phyloP scores from a whole-genome alignment of 2,797 vertebrate species.

The Loris lydekkerianus region DNA sequence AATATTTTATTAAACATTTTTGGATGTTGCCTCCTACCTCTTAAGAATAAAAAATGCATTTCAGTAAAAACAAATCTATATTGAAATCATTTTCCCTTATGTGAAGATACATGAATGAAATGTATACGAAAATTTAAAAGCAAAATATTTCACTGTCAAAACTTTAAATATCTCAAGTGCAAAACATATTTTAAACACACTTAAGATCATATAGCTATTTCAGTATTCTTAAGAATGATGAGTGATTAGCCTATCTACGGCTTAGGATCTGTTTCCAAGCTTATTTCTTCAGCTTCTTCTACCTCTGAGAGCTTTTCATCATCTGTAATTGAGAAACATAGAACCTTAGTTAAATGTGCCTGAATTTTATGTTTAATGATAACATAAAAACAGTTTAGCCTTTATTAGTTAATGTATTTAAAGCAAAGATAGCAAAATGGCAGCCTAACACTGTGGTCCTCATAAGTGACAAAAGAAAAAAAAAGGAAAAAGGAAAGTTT shows the following conservation, averaged over 20 bases:
- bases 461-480: background rate
- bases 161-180: slow-evolving; percentile 46
- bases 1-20: slow-evolving; percentile 73
- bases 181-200: background rate
- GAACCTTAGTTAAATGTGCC: slow-evolving; percentile 62
- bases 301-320: slow-evolving; percentile 97
- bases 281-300: slow-evolving; percentile 94
- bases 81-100: slow-evolving; percentile 36
- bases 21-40: slow-evolving; percentile 28
- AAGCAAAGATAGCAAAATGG: slow-evolving; percentile 46
- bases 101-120: slow-evolving; percentile 71
- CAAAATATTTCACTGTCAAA: slow-evolving; percentile 16
- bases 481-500: background rate
- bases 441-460: background rate
- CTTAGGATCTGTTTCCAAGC: slow-evolving; percentile 90
- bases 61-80: slow-evolving; percentile 63
- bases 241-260: slow-evolving; percentile 84
- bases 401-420: slow-evolving; percentile 45
- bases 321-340: slow-evolving; percentile 89
- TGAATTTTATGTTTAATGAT: background rate
- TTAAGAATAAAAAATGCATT: slow-evolving; percentile 72
- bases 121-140: slow-evolving; percentile 58
- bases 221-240: background rate
- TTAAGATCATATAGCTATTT: background rate
- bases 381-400: slow-evolving; percentile 24